Evolutionary conservation across 2,888 invertebrate species (phyloP).

Genomic region (Lasiommata megera): DNA sequence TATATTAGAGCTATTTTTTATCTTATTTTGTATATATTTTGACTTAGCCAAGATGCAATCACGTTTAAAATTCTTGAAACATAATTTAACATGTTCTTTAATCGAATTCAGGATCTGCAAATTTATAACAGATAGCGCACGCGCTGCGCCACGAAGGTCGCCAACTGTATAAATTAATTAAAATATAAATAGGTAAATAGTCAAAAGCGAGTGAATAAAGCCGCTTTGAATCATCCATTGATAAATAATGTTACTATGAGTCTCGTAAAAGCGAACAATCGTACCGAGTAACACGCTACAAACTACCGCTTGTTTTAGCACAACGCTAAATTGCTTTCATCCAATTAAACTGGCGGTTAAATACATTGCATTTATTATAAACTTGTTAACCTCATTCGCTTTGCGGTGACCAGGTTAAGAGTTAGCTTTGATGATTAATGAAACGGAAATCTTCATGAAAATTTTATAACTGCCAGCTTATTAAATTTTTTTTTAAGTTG

Average conservation of each 20-base stretch:
- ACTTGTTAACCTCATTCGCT: constrained; percentile 12
- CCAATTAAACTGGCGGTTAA: constrained; percentile 10
- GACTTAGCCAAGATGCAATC: too few relatives aligned
- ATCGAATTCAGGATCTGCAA: too few relatives aligned
- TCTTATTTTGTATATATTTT: too few relatives aligned
- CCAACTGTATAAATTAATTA: too few relatives aligned
- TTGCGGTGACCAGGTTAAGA: constrained; percentile 9
- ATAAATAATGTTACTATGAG: constrained; percentile 3
- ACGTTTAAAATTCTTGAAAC: too few relatives aligned
- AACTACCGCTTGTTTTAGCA: not conserved
- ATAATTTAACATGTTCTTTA: too few relatives aligned
- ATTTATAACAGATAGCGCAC: too few relatives aligned
- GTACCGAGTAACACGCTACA: not conserved
- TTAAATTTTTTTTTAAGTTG: not conserved
- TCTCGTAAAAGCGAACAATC: not conserved
- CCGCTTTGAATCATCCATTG: not conserved
- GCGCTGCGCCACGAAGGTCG: too few relatives aligned
- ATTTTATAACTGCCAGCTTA: not conserved
- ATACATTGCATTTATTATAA: constrained; percentile 17
- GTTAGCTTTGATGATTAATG: constrained; percentile 7
- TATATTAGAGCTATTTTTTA: too few relatives aligned
- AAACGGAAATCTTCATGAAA: not conserved
- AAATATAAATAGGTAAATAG: too few relatives aligned
- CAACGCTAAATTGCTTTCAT: constrained; percentile 7
- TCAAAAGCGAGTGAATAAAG: not conserved